These are phyloP conservation scores for Gonocerus acuteangulatus DNA, from an alignment of 2,888 invertebrate species.

Conservation along the genomic window DNA sequence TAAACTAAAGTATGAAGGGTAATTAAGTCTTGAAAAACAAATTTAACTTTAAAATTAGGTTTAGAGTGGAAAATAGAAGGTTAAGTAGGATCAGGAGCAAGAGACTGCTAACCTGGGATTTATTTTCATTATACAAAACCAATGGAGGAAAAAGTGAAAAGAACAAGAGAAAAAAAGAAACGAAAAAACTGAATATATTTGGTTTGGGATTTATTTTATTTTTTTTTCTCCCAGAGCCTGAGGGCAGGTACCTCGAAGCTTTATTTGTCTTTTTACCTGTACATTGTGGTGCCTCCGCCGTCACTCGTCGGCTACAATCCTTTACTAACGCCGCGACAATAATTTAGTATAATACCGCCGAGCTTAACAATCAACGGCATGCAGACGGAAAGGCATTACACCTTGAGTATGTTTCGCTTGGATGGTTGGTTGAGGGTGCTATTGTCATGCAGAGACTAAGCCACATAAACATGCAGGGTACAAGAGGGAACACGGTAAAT, in stretches of 20 bases:
- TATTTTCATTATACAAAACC: slow-evolving; percentile 16
- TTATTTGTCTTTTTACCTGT: slow-evolving; percentile 20
- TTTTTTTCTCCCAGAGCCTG: neutral
- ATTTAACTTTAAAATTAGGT: neutral
- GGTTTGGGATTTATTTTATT: slow-evolving; percentile 21
- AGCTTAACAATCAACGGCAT: no score
- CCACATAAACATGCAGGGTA: no score
- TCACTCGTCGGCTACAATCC: neutral
- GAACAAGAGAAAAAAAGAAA: slow-evolving; percentile 5
- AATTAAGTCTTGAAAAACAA: no score
- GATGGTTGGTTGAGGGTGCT: no score
- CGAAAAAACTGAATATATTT: slow-evolving; percentile 9
- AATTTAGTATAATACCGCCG: no score
- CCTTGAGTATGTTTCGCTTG: no score
- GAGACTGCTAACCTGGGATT: slow-evolving; percentile 14
- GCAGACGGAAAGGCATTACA: no score
- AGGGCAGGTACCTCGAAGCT: slow-evolving; percentile 6
- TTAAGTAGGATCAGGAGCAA: neutral
- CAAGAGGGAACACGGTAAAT: no score
- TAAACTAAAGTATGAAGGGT: no score
- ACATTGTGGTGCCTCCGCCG: neutral
- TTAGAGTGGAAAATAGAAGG: slow-evolving; percentile 4
- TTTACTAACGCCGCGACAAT: no score
- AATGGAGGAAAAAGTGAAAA: neutral
- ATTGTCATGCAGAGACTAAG: no score